Evolutionary conservation across 2,888 invertebrate species (phyloP).

Genomic region (Sialis fuliginosa): DNA sequence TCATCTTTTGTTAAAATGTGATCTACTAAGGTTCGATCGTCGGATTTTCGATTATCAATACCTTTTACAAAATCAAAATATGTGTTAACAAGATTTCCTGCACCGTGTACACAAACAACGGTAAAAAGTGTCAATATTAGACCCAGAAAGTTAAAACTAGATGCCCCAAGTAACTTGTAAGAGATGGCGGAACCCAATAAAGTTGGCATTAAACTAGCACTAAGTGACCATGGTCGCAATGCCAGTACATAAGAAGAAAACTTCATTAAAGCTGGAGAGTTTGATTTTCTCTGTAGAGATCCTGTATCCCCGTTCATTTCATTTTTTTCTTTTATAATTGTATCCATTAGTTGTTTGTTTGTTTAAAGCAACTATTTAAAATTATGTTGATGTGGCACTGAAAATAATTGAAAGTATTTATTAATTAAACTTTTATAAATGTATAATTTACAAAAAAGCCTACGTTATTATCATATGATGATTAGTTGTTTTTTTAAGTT

Average conservation of each 20-base stretch:
- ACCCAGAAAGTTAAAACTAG: conserved; percentile 61
- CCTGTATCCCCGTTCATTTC: conserved; percentile 2
- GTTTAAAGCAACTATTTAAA: background rate
- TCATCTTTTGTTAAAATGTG: conserved; percentile 66
- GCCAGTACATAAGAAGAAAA: conserved; percentile 77
- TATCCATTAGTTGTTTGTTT: background rate
- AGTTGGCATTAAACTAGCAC: conserved; percentile 81
- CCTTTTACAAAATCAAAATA: conserved; percentile 91
- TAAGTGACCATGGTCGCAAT: conserved; percentile 84
- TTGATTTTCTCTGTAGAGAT: conserved; percentile 2
- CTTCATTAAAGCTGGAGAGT: conserved; percentile 51
- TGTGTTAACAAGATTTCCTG: conserved; percentile 92
- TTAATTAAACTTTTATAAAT: too few relatives aligned
- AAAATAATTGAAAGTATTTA: too few relatives aligned
- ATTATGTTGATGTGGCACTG: too few relatives aligned
- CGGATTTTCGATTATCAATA: conserved; percentile 83
- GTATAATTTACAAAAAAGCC: too few relatives aligned
- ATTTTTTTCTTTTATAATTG: background rate
- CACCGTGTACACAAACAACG: conserved; percentile 83
- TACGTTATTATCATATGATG: too few relatives aligned
- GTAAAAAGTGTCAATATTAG: conserved; percentile 70
- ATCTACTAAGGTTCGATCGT: conserved; percentile 90
- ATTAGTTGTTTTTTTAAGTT: too few relatives aligned
- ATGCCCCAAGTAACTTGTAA: conserved; percentile 58
- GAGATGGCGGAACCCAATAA: conserved; percentile 77